Conservation (phyloP, 2,113 vertebrate species). For the Cathartes aura region DNA sequence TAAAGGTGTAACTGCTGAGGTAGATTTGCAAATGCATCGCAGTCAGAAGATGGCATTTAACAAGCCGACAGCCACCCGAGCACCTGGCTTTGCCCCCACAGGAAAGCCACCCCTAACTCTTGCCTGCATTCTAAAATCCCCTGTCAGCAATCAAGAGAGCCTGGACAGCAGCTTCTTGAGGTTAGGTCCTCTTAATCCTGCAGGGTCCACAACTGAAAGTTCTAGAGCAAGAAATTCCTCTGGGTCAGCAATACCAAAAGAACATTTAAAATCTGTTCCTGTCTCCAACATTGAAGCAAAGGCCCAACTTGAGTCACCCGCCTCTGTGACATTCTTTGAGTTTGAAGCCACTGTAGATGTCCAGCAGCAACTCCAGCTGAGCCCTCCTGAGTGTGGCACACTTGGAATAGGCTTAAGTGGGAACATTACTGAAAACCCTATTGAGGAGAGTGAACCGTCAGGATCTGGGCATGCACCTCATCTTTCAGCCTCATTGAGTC, state of each 20-base stretch:
- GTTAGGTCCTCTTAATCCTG: neutral
- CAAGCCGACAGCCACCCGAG: neutral
- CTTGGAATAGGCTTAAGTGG: accelerated
- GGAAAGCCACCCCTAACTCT: no score
- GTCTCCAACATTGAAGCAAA: neutral
- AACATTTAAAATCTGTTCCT: neutral
- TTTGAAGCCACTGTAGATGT: neutral
- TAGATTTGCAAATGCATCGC: neutral
- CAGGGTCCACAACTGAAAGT: neutral
- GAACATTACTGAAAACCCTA: accelerated
- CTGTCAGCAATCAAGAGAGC: accelerated
- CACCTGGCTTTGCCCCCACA: neutral
- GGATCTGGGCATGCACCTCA: neutral
- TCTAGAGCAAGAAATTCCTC: neutral
- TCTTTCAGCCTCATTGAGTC: neutral
- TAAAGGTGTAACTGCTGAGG: neutral
- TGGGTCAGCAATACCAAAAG: neutral
- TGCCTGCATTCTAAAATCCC: neutral
- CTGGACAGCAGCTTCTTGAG: neutral
- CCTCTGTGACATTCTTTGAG: neutral
- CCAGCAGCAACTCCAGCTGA: neutral
- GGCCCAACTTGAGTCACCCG: neutral
- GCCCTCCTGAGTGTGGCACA: neutral
- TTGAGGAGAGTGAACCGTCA: neutral
- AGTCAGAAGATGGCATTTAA: neutral